These are phyloP conservation scores for Aphodius granarius DNA, from an alignment of 2,888 invertebrate genomes.

Conservation along the genomic window DNA sequence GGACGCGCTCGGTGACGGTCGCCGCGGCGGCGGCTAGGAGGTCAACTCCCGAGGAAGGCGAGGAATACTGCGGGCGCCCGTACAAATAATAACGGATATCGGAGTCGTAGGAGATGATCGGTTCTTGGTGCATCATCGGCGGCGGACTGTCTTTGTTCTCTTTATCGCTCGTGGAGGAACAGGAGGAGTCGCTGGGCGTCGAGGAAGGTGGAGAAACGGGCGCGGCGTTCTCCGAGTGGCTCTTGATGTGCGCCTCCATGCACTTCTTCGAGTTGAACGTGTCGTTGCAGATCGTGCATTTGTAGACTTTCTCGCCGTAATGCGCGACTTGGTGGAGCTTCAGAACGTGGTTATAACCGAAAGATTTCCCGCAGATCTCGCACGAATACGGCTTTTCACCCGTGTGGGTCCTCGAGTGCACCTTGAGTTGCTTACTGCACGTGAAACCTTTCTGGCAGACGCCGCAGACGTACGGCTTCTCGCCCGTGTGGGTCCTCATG, in stretches of 20 bases:
- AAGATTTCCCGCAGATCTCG: slow-evolving; percentile 87
- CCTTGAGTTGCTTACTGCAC: slow-evolving; percentile 88
- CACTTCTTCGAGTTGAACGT: slow-evolving; percentile 89
- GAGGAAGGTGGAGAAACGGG: slow-evolving; percentile 38
- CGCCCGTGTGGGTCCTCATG: slow-evolving; percentile 83
- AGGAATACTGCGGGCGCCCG: slow-evolving; percentile 35
- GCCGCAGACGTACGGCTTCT: slow-evolving; percentile 80
- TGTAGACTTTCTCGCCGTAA: slow-evolving; percentile 89
- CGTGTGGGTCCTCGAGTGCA: slow-evolving; percentile 88
- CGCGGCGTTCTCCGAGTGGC: slow-evolving; percentile 63
- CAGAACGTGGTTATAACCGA: slow-evolving; percentile 89
- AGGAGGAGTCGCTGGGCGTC: slow-evolving; percentile 53
- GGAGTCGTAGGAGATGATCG: slow-evolving; percentile 45
- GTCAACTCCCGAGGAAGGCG: slow-evolving; percentile 47
- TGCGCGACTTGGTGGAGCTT: slow-evolving; percentile 85
- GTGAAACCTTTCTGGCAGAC: slow-evolving; percentile 90
- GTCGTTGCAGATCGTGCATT: slow-evolving; percentile 88
- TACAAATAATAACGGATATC: slow-evolving; percentile 48
- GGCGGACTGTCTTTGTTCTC: slow-evolving; percentile 54
- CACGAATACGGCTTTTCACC: slow-evolving; percentile 91
- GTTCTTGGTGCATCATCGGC: slow-evolving; percentile 32
- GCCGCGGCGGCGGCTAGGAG: slow-evolving; percentile 52
- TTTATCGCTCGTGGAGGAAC: slow-evolving; percentile 54
- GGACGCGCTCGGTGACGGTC: slow-evolving; percentile 52
- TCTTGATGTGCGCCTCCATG: slow-evolving; percentile 87